Base-by-base conservation (phyloP, 2,888 invertebrate genomes). In the Sinodicranocentrus sp. region DNA sequence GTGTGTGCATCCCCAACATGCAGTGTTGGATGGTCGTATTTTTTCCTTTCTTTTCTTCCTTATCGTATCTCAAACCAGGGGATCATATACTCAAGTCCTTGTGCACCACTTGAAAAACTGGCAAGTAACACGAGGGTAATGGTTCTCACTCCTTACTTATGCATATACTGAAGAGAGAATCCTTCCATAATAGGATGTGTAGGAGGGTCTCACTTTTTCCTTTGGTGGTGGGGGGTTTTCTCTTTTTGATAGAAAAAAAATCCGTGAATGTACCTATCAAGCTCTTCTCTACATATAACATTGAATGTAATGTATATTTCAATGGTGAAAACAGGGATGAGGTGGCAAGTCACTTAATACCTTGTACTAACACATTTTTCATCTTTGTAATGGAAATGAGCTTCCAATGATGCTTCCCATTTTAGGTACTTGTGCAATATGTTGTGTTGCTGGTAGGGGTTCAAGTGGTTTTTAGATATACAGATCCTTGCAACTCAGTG, bases 341-440 rank as follows among this genome's bases (percentile, higher is more conserved):
- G 80, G 59, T 65, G 57, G 71, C 79, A 63, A 80, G 72, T 67
- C 72, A 65, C 72, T 80, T 80, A 65, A 71, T 73, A 54, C 57
- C 28, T 43, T 57, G 65, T 67, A 44, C 19, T 54, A 43, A 39
- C 67, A 73, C 72, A 80, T 73, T 80, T 59, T 73, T 72, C 59
- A 73, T 67, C 80, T 80, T 73, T 68, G 68, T 73, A 28, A 72
- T 65, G 67, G 57, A 67, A 76, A 76, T 76, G 67, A 67, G 76
- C 54, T 67, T 67, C 26, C 57, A 52, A 65, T 71, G 19, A 19
- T 52, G n/a, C 52, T 52, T 2, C n/a, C 6, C 1, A 10, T 48
- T 48, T 23, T 25, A 67, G n/a, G 26, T 54, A 33, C 54, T 17
- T 52, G 28, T 70, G n/a, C n/a, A 2, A 33, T 44, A 44, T 43